phyloP scores from a whole-genome alignment of 2,113 vertebrate genomes.

The Nesogale talazaci region DNA sequence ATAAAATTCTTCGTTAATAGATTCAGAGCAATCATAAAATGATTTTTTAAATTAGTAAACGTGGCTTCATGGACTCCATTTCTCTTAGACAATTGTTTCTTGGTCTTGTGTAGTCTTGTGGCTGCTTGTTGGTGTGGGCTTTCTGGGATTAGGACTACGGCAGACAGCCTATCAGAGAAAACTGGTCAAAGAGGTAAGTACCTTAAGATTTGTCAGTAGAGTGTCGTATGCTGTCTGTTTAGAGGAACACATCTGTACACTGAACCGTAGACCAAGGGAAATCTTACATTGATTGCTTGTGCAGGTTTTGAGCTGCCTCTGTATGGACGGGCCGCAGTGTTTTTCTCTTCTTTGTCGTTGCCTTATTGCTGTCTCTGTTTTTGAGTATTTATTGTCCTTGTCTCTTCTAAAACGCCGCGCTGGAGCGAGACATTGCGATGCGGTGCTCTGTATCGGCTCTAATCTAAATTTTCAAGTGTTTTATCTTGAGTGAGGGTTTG shows the following conservation, averaged over 20 bases:
- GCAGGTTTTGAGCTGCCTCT: background rate
- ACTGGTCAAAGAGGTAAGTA: constrained; percentile 84
- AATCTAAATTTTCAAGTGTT: background rate
- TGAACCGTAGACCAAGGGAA: background rate
- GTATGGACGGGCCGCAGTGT: background rate
- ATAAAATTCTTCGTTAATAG: constrained; percentile 7
- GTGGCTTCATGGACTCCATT: background rate
- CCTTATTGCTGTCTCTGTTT: background rate
- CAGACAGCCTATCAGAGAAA: constrained; percentile 83
- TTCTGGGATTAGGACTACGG: constrained; percentile 86
- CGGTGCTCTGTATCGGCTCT: background rate
- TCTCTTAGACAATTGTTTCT: constrained; percentile 24
- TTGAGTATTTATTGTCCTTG: background rate
- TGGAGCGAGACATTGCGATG: background rate
- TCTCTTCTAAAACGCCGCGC: background rate
- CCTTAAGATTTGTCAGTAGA: background rate
- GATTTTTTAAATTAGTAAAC: background rate
- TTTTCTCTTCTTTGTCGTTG: background rate
- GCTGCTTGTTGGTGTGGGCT: constrained; percentile 85
- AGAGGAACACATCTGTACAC: background rate
- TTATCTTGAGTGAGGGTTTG: background rate
- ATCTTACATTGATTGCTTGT: constrained; percentile 15
- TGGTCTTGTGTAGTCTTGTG: constrained; percentile 84
- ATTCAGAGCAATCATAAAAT: constrained; percentile 18
- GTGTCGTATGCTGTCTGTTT: background rate